A percentile compares a stretch with the other conserved stretches of the same genome.
phyloP scores from a whole-genome alignment of 1,140 invertebrate genomes.

The Drosophila takahashii region DNA sequence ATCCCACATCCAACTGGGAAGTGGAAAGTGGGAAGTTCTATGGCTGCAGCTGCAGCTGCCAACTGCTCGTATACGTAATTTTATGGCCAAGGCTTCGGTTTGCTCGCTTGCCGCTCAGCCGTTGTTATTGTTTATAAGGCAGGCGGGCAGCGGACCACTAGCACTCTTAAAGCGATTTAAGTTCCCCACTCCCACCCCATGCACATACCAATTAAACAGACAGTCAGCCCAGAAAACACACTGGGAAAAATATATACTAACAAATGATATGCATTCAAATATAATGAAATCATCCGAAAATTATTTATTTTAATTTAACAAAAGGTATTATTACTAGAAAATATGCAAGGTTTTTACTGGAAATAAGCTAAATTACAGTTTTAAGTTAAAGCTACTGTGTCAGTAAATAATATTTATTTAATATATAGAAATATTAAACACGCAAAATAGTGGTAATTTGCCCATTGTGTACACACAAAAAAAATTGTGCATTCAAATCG shows the following conservation, averaged over 20 bases:
- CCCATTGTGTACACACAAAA: too few species aligned
- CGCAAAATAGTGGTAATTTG: too few species aligned
- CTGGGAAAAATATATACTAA: background rate
- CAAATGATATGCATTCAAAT: background rate
- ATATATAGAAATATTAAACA: too few species aligned
- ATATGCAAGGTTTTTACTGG: too few species aligned
- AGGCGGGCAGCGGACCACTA: background rate
- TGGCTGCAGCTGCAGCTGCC: conserved; percentile 29
- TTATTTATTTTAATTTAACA: too few species aligned
- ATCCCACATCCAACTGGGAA: background rate
- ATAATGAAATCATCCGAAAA: background rate
- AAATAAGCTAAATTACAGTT: too few species aligned
- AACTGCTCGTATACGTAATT: conserved; percentile 69
- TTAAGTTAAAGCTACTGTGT: too few species aligned
- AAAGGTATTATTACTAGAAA: too few species aligned
- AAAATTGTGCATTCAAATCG: too few species aligned
- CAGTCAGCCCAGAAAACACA: conserved; percentile 5
- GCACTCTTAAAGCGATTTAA: conserved; percentile 66
- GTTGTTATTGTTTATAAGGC: conserved; percentile 56
- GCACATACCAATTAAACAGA: conserved; percentile 53
- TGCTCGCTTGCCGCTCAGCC: conserved; percentile 40
- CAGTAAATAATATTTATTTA: too few species aligned
- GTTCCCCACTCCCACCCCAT: conserved; percentile 11
- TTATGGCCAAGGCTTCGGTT: conserved; percentile 55
- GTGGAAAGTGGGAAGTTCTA: conserved; percentile 36